Evolutionary conservation across 2,888 invertebrate species (phyloP), one percentile per base, ranked within the genome.

Genomic region (Nebria brevicollis): DNA sequence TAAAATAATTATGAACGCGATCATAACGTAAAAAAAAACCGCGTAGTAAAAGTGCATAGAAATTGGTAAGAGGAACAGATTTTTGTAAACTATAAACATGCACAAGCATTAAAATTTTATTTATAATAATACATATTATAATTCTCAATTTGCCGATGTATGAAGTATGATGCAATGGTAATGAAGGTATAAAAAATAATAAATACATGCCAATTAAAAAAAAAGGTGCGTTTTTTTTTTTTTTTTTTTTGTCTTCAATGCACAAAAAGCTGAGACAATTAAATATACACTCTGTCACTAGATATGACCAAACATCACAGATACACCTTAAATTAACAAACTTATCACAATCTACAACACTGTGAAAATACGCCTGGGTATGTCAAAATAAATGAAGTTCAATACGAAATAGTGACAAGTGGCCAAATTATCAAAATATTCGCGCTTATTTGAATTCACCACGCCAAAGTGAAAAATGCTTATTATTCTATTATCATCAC

Each of bases 321-420:
- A 75, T 75, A 75, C 75, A 80, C 79, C 80, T 80, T 80, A 80
- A 80, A 66, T 68, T 75, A 80, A 41, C 20, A 54, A 72, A 80
- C 80, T 80, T 80, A 80, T 80, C 80, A 80, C 80, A 80, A 70
- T 80, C 41, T 72, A 66, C 78, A 54, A 78, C 78, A 75, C 25
- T 70, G 68, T 68, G 75, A 68, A 75, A 80, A 80, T 80, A 78
- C 20, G 78, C 73, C 72, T 78, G 78, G 65, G 70, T 72, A 72
- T 34, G 54, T 54, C 54, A 72, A 78, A 72, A 66, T 54, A 70
- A 72, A 68, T 25, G 54, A 54, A 54, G 26, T 54, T 43, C 65
- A 75, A 75, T 15, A 15, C 70, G 26, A 70, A 70, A 26, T 34
- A 68, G 68, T 68, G 15, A 68, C 25, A 70, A 25, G 15, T 70